phyloP scores from a whole-genome alignment of 2,888 invertebrate species.

The Monochamus alternatus region DNA sequence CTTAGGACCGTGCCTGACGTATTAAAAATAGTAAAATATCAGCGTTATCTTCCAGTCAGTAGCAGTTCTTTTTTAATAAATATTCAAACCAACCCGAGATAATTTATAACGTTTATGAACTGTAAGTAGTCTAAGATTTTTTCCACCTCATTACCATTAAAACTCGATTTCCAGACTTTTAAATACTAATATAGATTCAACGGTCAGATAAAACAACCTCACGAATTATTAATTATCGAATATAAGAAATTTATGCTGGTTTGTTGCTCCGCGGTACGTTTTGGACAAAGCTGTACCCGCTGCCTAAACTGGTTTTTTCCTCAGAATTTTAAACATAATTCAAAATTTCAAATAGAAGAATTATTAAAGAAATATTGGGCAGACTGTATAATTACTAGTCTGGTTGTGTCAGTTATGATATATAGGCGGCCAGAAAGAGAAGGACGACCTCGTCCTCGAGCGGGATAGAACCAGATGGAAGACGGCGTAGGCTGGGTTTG shows the following conservation, averaged over 20 bases:
- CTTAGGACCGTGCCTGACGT: background rate
- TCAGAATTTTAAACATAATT: conserved; percentile 63
- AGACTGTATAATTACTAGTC: conserved; percentile 67
- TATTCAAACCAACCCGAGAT: conserved; percentile 18
- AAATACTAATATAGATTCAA: conserved; percentile 50
- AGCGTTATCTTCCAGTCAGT: background rate
- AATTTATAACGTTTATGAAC: conserved; percentile 33
- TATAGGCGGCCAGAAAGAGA: conserved; percentile 59
- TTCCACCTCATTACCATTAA: conserved; percentile 50
- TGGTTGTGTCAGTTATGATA: conserved; percentile 67
- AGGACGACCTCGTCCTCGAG: conserved; percentile 31
- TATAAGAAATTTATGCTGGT: conserved; percentile 59
- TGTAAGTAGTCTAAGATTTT: conserved; percentile 46
- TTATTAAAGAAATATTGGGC: conserved; percentile 65
- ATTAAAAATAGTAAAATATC: conserved; percentile 15
- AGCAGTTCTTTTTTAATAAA: conserved; percentile 6
- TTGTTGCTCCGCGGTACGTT: conserved; percentile 49
- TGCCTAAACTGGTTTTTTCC: conserved; percentile 55
- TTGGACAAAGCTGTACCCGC: conserved; percentile 49
- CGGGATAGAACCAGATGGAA: conserved; percentile 47
- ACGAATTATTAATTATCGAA: conserved; percentile 60
- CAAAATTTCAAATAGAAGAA: conserved; percentile 67
- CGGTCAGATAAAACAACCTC: conserved; percentile 49
- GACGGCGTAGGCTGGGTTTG: conserved; percentile 61
- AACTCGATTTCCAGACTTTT: conserved; percentile 49